These are phyloP conservation scores for Eristalis tenax DNA, from an alignment of 2,888 invertebrate species.

Conservation along the genomic window DNA sequence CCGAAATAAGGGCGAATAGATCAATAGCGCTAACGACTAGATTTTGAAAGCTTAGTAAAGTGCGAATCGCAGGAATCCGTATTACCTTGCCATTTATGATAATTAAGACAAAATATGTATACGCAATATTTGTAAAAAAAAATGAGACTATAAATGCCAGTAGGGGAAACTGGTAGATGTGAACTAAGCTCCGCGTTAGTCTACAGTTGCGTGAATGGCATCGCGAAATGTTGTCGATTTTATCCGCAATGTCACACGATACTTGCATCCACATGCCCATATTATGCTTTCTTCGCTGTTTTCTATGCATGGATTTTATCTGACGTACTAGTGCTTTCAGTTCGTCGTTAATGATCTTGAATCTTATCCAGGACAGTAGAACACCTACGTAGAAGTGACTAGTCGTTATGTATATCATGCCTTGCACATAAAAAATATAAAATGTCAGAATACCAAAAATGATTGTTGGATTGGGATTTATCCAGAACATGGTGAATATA, in stretches of 20 bases:
- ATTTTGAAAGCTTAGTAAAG: neutral
- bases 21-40: neutral
- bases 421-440: neutral
- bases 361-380: neutral
- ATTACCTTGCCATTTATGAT: neutral
- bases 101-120: conserved; percentile 1
- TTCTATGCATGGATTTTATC: neutral
- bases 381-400: conserved; percentile 13
- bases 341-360: neutral
- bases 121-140: conserved; percentile 8
- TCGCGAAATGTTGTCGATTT: conserved; percentile 19
- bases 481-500: neutral
- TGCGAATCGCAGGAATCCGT: neutral
- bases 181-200: conserved; percentile 2
- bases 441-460: neutral
- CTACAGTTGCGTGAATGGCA: neutral
- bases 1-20: neutral
- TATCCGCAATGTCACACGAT: conserved; percentile 13
- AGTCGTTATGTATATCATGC: neutral
- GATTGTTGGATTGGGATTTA: neutral
- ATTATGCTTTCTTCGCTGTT: neutral
- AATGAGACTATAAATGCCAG: neutral
- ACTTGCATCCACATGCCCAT: conserved; percentile 22
- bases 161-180: conserved; percentile 1
- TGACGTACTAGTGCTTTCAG: neutral